Conservation (phyloP, 2,888 invertebrate genomes). For the Lithophane semibrunnea region DNA sequence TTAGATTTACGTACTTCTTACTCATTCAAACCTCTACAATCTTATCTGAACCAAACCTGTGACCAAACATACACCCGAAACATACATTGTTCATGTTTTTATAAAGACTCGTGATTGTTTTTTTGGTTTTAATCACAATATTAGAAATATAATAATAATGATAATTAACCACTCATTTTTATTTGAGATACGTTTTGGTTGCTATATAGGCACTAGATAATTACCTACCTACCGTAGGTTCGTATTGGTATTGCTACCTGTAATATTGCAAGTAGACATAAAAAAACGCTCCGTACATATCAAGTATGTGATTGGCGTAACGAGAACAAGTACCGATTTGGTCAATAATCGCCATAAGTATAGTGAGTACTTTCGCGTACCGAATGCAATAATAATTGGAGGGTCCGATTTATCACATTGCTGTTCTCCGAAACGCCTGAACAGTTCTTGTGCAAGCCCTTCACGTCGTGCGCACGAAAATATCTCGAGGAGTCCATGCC, state of each 20-base stretch:
- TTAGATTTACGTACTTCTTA: not conserved
- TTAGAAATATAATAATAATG: not conserved
- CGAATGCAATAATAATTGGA: conserved; percentile 90
- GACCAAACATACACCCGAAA: not conserved
- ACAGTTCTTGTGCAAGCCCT: conserved; percentile 89
- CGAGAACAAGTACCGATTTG: conserved; percentile 88
- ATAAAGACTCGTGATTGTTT: conserved; percentile 1
- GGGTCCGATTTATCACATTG: conserved; percentile 89
- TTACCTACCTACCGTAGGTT: not conserved
- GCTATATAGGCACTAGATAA: not conserved
- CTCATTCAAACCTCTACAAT: not conserved
- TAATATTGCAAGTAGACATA: conserved; percentile 34
- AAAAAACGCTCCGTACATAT: conserved; percentile 40
- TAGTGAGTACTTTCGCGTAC: conserved; percentile 87
- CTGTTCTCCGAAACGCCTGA: conserved; percentile 88
- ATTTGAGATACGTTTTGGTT: conserved; percentile 16
- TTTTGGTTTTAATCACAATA: not conserved
- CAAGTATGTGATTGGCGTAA: conserved; percentile 86
- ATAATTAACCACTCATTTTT: conserved; percentile 13
- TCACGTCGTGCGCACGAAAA: conserved; percentile 89
- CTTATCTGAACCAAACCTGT: not conserved
- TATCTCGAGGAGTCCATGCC: conserved; percentile 86
- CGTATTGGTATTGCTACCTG: conserved; percentile 18
- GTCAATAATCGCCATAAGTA: conserved; percentile 89
- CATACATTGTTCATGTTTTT: conserved; percentile 1